Evolutionary conservation across 2,888 invertebrate genomes (phyloP), one percentile per base, ranked within the genome.

Genomic region (Aleiodes alternator): DNA sequence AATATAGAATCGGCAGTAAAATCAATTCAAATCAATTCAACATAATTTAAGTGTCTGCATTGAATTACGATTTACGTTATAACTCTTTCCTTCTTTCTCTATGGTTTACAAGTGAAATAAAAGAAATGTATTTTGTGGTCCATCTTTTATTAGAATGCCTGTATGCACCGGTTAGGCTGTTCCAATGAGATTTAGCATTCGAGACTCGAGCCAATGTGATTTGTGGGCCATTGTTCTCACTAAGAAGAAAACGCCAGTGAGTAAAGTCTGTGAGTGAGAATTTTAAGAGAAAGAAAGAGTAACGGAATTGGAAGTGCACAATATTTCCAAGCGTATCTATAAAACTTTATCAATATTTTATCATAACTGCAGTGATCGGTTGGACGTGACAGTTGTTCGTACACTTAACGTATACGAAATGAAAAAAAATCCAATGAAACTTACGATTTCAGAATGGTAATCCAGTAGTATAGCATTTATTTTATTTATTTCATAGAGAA

Each of bases 171-270:
- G 48, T 75, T 76, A 77, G 78, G 80, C 78, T 80, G 79, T 77
- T 80, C 81, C 81, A 81, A 80, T 80, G 82, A 86, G 86, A 85
- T 86, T 86, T 84, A 85, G 85, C 82, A 76, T 81, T 81, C 76
- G 79, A 78, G 82, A 64, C 43, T 81, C 76, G 79, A 78, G 82
- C 43, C 43, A 66, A 50, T 71, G 83, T 87, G 86, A 87, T 87
- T 87, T 87, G 87, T 85, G 86, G 78, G 81, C 86, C 85, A 87
- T 87, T 87, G 86, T 87, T 87, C 84, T 82, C 79, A 38, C 56
- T 66, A 48, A 71, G 16, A 57, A 43, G 68, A 59, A 59, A 57
- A 55, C 56, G 38, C 51, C 12, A 69, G 55, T 34, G 14, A 71
- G 57, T 34, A 53, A 72, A 34, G 14, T 51, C 59, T 59, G 23